Conservation (phyloP, 2,797 vertebrate genomes). For the Ptychobarbus kaznakovi region DNA sequence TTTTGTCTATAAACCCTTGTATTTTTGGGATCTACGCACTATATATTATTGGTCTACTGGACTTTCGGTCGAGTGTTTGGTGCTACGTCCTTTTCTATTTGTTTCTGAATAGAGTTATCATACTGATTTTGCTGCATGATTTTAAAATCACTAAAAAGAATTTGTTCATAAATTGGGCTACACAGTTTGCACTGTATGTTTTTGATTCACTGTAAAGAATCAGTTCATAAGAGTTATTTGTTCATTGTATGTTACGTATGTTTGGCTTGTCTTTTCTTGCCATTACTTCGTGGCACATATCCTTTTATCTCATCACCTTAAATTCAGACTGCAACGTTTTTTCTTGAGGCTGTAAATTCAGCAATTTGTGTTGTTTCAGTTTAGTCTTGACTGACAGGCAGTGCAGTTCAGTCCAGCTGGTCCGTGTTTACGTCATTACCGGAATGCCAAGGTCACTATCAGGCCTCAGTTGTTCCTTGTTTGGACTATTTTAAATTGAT, state of each 20-base stretch:
- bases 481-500: slow-evolving; percentile 36
- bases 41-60: too few species aligned
- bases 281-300: too few species aligned
- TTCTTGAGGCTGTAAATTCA: not conserved
- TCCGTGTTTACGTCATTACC: not conserved
- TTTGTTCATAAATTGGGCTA: not conserved
- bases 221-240: not conserved
- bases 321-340: not conserved
- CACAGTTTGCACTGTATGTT: not conserved
- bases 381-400: slow-evolving; percentile 24
- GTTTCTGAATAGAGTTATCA: not conserved
- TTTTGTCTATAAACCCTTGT: too few species aligned
- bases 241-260: not conserved
- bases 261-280: not conserved
- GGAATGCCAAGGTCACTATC: slow-evolving; percentile 38
- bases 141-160: not conserved
- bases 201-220: not conserved
- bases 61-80: too few species aligned
- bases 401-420: slow-evolving; percentile 6
- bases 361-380: not conserved
- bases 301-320: not conserved
- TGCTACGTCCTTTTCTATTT: too few species aligned
- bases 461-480: slow-evolving; percentile 30
- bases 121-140: too few species aligned
- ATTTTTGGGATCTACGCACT: too few species aligned